phyloP scores from a whole-genome alignment of 2,113 vertebrate species.

The rabbit (Oryctolagus cuniculus) region mOryCun1.1 NC_091443.1:22833501-22834000 shows the following conservation, averaged over 20 bases:
- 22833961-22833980: background rate
- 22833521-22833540: conserved; percentile 60
- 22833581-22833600: conserved; percentile 59
- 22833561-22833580: conserved; percentile 59
- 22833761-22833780: conserved; percentile 28
- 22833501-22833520: conserved; percentile 69
- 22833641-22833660: background rate
- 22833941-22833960: background rate
- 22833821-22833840: background rate
- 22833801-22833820: background rate
- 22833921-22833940: background rate
- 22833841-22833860: background rate
- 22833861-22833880: conserved; percentile 3
- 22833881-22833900: background rate
- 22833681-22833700: background rate
- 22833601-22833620: conserved; percentile 44
- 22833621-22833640: conserved; percentile 39
- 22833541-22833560: conserved; percentile 69
- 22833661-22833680: conserved; percentile 41
- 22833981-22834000: background rate
- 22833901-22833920: conserved; percentile 2
- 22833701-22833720: conserved; percentile 55
- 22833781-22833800: background rate
- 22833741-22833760: background rate
- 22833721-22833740: conserved; percentile 12